Base-by-base conservation (phyloP, 2,113 vertebrate genomes). In the Mesoclemmys tuberculata region DNA sequence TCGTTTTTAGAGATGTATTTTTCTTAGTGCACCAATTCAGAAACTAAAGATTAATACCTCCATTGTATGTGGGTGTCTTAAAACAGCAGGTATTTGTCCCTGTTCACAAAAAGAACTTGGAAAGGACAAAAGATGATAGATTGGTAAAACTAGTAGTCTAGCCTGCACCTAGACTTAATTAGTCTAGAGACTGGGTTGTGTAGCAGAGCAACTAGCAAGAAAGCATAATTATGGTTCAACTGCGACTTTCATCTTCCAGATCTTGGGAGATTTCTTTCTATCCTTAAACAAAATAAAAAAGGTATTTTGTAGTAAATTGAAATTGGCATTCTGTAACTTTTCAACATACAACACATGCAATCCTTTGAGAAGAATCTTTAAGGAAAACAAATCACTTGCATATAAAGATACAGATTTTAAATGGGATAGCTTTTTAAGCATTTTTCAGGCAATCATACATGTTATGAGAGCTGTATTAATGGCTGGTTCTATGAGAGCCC, bases 361-460 rank as follows among this genome's bases (percentile, higher is more conserved):
- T 54, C 74, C 56, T 64, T 68, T 41, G 75, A 75, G 82, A 93
- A 74, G 56, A 85, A 90, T 83, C 48, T 90, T n/a, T 26, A 16
- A 31, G 0, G 1, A 86, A 64, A 82, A 16, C 84, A 84, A 77
- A 77, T 77, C 74, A 87, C 51, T 71, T 79, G 88, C 22, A 29
- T 77, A 68, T 44, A 77, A 85, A 87, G 11, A 9, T 44, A 56
- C 10, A 2, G 5, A 44, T 71, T 82, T 88, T 52, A 84, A 95
- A 94, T 11, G 79, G 64, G 52, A 44, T 61, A 78, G 64, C 24
- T 24, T 77, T 91, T 82, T 84, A 9, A 0, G 0, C 84, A 82
- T 84, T 71, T 29, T 84, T 71, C 38, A 84, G 75, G 88, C 77
- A 95, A 55, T 95, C 85, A 90, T 92, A 91, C 90, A 44, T 79